phyloP scores from a whole-genome alignment of 1,140 invertebrate species.

The Penaeus japonicus region DNA sequence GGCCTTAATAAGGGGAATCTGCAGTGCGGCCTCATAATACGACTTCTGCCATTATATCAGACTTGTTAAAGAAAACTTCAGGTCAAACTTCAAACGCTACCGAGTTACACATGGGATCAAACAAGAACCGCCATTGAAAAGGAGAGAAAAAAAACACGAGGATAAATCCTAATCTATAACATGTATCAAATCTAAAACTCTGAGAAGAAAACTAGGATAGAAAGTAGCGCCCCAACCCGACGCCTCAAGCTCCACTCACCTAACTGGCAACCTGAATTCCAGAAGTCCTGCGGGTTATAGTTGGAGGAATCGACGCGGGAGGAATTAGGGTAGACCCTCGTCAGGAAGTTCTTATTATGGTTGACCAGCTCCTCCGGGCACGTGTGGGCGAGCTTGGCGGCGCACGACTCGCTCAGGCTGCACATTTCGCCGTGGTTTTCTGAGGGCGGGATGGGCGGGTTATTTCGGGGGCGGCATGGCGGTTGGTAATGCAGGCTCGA shows the following conservation, averaged over 20 bases:
- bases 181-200: not conserved
- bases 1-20: too few relatives aligned
- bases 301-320: slow-evolving; percentile 70
- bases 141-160: not conserved
- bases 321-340: slow-evolving; percentile 68
- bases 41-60: too few relatives aligned
- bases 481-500: too few relatives aligned
- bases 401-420: slow-evolving; percentile 58
- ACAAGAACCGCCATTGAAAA: not conserved
- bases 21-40: too few relatives aligned
- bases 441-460: not conserved
- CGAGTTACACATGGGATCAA: not conserved
- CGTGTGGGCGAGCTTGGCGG: slow-evolving; percentile 64
- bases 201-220: not conserved
- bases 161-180: not conserved
- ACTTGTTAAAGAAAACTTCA: too few relatives aligned
- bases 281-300: slow-evolving; percentile 71
- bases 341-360: slow-evolving; percentile 68
- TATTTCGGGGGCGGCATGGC: too few relatives aligned
- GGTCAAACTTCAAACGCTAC: too few relatives aligned
- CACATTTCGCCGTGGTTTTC: slow-evolving; percentile 47
- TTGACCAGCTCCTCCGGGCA: slow-evolving; percentile 69
- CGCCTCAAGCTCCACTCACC: slow-evolving; percentile 65
- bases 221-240: not conserved
- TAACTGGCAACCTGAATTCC: slow-evolving; percentile 71